phyloP scores from a whole-genome alignment of 37 sponge, comb jelly and placozoan species.

The Bolinopsis microptera region DNA sequence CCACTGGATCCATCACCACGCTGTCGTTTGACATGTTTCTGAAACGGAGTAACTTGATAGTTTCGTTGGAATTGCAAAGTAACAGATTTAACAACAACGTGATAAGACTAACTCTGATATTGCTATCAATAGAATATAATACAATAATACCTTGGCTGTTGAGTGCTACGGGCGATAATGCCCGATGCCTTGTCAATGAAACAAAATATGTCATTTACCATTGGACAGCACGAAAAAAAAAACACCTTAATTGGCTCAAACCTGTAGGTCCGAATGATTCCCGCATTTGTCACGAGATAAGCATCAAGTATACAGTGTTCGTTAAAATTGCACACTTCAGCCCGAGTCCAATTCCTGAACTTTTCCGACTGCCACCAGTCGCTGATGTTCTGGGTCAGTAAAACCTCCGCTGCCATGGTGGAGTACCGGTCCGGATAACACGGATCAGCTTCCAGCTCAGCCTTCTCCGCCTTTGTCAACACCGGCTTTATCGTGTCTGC shows the following conservation, averaged over 20 bases:
- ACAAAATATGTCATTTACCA: no score
- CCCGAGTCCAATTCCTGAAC: neutral
- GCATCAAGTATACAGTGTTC: neutral
- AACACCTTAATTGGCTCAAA: no score
- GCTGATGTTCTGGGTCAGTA: neutral
- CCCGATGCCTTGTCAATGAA: no score
- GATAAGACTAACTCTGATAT: no score
- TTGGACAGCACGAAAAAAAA: no score
- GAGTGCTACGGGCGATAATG: no score
- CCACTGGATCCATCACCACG: neutral
- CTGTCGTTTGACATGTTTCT: neutral
- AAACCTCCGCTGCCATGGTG: constrained; percentile 20
- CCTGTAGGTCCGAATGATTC: constrained; percentile 16
- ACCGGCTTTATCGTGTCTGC: neutral
- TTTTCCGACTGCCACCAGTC: neutral
- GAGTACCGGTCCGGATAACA: constrained; percentile 28
- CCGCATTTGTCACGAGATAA: constrained; percentile 15
- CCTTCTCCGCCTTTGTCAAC: neutral
- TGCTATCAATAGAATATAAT: no score
- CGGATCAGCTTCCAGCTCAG: neutral
- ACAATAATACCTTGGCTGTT: no score
- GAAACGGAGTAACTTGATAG: no score
- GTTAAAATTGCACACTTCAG: neutral
- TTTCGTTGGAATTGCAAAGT: no score
- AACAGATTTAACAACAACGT: no score